Evolutionary conservation across 2,113 vertebrate species (phyloP), one percentile per base, ranked within the genome.

Genomic region (Engystomops pustulosus): DNA sequence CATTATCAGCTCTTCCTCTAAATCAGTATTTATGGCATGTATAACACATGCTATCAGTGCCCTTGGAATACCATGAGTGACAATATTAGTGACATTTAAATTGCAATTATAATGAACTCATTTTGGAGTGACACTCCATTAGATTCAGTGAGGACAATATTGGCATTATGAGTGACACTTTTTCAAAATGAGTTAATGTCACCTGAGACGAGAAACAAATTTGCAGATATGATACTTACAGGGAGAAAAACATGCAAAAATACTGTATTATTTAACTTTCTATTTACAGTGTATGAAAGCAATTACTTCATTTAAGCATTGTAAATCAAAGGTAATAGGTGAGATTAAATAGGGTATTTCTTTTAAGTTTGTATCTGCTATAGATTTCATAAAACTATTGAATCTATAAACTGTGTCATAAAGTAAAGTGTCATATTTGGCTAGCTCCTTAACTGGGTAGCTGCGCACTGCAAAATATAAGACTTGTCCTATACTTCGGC

Each of bases 121-220:
- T 72, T 82, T 82, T 82, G 80, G 80, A 82, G 51, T 82, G 80
- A 82, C 80, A 72, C 68, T 82, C 80, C 68, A 82, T 82, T 82
- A 82, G 49, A 60, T 53, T 82, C 51, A 82, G 80, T 45, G 51
- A 72, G 80, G 80, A 82, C 68, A 72, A 72, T 82, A 60, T 60
- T 82, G 49, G 68, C n/a, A 82, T 60, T 71, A 60, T 82, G 80
- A 82, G 80, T 82, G 80, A 82, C 80, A 82, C 69, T 72, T 70
- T 51, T 82, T 82, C 80, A 82, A 82, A 82, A 82, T 82, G 68
- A 82, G 49, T 82, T 82, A 72, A 60, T 72, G 68, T 82, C 68
- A 74, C 68, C 49, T 72, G 68, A 60, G 45, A 82, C 6, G 23
- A 82, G 49, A 72, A 60, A 60, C 17, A 71, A 70, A 60, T 82